Percentiles rank a stretch among this genome's conserved stretches.
Conservation (phyloP, 2,888 invertebrate species). For the Acleris literana region DNA sequence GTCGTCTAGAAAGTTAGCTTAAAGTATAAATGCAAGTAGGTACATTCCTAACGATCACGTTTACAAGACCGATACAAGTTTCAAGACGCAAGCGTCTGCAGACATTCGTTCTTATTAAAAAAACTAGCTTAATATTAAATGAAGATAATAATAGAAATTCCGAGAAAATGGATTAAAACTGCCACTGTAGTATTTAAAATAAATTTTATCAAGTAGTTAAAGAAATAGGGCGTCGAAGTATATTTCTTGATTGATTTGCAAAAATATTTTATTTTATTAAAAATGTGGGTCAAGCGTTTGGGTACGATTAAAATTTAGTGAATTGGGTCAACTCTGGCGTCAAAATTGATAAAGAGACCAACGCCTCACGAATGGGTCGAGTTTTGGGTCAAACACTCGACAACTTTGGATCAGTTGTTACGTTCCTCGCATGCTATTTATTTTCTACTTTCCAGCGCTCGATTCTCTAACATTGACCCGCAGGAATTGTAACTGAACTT, state of each 20-base stretch:
- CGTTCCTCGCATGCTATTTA: no score
- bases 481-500: no score
- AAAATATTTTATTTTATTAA: conserved; percentile 8
- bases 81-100: conserved; percentile 13
- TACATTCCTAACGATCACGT: conserved; percentile 16
- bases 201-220: conserved; percentile 19
- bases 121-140: conserved; percentile 29
- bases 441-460: no score
- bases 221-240: conserved; percentile 15
- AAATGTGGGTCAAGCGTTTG: conserved; percentile 26
- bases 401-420: no score
- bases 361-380: no score
- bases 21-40: conserved; percentile 34
- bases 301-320: conserved; percentile 8
- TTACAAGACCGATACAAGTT: neutral
- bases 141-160: conserved; percentile 54
- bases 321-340: conserved; percentile 14
- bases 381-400: no score
- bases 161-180: conserved; percentile 47
- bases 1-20: conserved; percentile 5
- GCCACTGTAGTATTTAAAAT: conserved; percentile 44
- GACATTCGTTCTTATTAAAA: conserved; percentile 23
- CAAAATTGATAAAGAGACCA: conserved; percentile 13
- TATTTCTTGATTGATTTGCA: conserved; percentile 19
- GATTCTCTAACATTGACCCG: no score